Base-by-base conservation (phyloP, 30 jellyfish, hydroid and myxozoan species). In the Aurelia aurita region DNA sequence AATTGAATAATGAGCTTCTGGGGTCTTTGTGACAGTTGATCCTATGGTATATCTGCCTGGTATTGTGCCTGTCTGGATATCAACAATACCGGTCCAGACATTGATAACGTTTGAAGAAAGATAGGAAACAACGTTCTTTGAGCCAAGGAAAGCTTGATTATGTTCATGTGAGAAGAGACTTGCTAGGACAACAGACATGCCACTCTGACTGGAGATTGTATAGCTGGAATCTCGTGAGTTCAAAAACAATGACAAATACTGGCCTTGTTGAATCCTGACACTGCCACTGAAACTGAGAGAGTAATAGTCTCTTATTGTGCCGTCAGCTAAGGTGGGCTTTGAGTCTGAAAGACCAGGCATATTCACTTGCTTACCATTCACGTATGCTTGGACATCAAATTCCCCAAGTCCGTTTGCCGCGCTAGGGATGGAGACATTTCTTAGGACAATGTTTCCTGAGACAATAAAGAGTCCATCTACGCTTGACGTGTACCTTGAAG, bases 381-480 rank as follows among this genome's bases (percentile, higher is more conserved):
- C 85, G 22, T 32, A 69, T 10, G 88, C 98, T 54, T 72, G 83
- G 31, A 70, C 25, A 23, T 72, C 77, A 49, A 86, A 77, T 20
- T 16, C 29, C 9, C 66, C 63, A 51, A 29, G 65, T 39, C 91
- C 91, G 23, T 53, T 22, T 35, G 89, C 67, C 2, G 76, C 46
- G 20, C 84, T 72, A 34, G 89, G 67, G 23, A 77, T 47, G 26
- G 91, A 26, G 53, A 84, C 85, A 45, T 77, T 77, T 45, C 75
- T 74, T n/a, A 93, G 57, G 18, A 63, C 27, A 15, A 93, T 65
- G 86, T 79, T 93, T 45, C 85, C 96, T 21, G 98, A 73, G 14
- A 93, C 91, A n/a, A 88, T 74, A 74, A 80, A 93, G 28, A 93
- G 32, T 2, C 85, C 97, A 58, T 79, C 87, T n/a, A n/a, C 27